phyloP scores from a whole-genome alignment of 2,888 invertebrate species.

The Blera fallax region DNA sequence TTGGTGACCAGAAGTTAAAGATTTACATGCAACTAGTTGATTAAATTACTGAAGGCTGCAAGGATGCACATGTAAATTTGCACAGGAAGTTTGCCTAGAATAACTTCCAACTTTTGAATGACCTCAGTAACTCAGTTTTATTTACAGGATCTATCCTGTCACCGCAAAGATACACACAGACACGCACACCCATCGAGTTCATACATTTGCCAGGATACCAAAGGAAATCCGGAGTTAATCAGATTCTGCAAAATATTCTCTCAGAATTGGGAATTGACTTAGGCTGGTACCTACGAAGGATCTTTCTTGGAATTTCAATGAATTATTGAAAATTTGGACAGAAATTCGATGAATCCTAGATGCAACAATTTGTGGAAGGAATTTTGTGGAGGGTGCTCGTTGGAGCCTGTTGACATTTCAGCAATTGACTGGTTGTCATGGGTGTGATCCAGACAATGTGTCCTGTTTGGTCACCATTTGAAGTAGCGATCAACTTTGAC shows the following conservation, averaged over 20 bases:
- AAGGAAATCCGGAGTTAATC: slow-evolving; percentile 57
- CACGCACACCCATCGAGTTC: not conserved
- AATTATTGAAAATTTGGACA: not conserved
- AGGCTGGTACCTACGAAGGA: not conserved
- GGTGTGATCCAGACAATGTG: too few species aligned
- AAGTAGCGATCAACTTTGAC: too few species aligned
- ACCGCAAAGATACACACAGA: not conserved
- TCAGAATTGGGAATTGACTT: slow-evolving; percentile 1
- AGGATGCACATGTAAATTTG: slow-evolving; percentile 5
- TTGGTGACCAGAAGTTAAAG: not conserved
- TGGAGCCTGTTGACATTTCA: too few species aligned
- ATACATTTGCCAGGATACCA: slow-evolving; percentile 1
- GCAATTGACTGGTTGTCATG: too few species aligned
- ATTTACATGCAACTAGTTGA: slow-evolving; percentile 63
- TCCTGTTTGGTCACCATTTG: too few species aligned
- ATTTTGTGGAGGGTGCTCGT: too few species aligned
- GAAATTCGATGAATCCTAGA: too few species aligned
- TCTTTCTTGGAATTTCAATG: not conserved
- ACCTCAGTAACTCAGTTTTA: slow-evolving; percentile 39
- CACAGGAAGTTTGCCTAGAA: slow-evolving; percentile 16
- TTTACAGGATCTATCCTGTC: not conserved
- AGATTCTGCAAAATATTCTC: slow-evolving; percentile 34
- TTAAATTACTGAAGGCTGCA: slow-evolving; percentile 24
- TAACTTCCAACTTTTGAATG: slow-evolving; percentile 53
- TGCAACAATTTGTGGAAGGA: too few species aligned